phyloP scores from a whole-genome alignment of 2,113 vertebrate species.

The Muscicapa adusta region DNA sequence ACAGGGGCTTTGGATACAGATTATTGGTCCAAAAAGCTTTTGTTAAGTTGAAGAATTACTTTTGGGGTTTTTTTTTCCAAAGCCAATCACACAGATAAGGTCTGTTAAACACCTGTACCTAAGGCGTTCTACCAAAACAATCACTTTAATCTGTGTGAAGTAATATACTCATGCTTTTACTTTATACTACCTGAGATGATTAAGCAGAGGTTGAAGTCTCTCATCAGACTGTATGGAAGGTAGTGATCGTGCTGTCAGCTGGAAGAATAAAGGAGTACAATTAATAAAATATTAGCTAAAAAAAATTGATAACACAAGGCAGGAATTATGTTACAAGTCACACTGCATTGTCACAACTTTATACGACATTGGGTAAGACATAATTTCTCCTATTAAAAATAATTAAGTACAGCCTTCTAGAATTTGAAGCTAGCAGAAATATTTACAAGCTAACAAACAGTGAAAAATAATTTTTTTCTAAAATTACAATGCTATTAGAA shows the following conservation, averaged over 20 bases:
- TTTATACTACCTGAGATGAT: slow-evolving; percentile 88
- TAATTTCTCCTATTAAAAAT: background rate
- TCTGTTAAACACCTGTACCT: background rate
- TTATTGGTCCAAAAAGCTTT: background rate
- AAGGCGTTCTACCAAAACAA: background rate
- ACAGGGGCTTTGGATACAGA: background rate
- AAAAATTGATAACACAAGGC: background rate
- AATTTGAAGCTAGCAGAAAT: background rate
- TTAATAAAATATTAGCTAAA: background rate
- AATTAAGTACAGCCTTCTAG: background rate
- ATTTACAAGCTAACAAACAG: background rate
- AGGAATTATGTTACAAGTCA: background rate
- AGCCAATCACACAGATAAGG: background rate
- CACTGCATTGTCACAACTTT: background rate
- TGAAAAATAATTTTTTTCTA: background rate
- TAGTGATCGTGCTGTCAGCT: slow-evolving; percentile 91
- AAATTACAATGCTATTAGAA: background rate
- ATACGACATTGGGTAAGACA: background rate
- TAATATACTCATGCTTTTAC: background rate
- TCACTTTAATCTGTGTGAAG: background rate
- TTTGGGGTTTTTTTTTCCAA: background rate
- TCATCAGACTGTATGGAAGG: slow-evolving; percentile 92
- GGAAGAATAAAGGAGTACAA: slow-evolving; percentile 35
- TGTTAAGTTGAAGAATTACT: background rate
- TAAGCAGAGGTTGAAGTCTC: slow-evolving; percentile 94